Conservation (phyloP, 1,140 invertebrate species). For the Portunus trituberculatus region DNA sequence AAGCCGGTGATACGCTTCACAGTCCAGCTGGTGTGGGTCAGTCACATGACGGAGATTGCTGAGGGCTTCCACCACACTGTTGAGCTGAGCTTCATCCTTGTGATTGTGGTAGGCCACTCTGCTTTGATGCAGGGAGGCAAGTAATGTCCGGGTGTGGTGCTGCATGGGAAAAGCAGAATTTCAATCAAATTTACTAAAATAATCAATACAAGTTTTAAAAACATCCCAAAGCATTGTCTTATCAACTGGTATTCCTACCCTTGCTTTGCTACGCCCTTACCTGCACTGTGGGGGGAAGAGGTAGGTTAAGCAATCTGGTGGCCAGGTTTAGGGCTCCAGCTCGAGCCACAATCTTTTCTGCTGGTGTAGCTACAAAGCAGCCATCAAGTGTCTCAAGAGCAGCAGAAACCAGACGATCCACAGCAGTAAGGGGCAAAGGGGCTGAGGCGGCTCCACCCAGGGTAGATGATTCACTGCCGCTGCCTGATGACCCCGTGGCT, state of each 20-base stretch:
- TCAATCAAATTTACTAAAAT: conserved; percentile 84
- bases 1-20: conserved; percentile 94
- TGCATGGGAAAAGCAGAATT: conserved; percentile 14
- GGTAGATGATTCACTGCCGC: conserved; percentile 76
- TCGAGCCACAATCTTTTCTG: conserved; percentile 79
- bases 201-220: not conserved
- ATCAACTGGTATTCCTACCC: too few species aligned
- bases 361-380: conserved; percentile 82
- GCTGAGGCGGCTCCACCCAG: conserved; percentile 32
- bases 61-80: conserved; percentile 86
- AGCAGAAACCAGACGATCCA: conserved; percentile 86
- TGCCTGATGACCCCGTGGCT: conserved; percentile 79
- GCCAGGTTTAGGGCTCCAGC: conserved; percentile 87
- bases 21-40: conserved; percentile 87
- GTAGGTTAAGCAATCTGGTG: conserved; percentile 89
- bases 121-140: conserved; percentile 89
- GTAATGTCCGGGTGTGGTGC: conserved; percentile 82
- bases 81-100: conserved; percentile 82
- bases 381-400: conserved; percentile 89
- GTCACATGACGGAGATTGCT: conserved; percentile 84
- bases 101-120: conserved; percentile 90
- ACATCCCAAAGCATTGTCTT: too few species aligned
- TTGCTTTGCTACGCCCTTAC: conserved; percentile 74
- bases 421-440: conserved; percentile 81
- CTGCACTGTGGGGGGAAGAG: conserved; percentile 89